phyloP scores from a whole-genome alignment of 2,113 vertebrate species.

The Entomyzon cyanotis region DNA sequence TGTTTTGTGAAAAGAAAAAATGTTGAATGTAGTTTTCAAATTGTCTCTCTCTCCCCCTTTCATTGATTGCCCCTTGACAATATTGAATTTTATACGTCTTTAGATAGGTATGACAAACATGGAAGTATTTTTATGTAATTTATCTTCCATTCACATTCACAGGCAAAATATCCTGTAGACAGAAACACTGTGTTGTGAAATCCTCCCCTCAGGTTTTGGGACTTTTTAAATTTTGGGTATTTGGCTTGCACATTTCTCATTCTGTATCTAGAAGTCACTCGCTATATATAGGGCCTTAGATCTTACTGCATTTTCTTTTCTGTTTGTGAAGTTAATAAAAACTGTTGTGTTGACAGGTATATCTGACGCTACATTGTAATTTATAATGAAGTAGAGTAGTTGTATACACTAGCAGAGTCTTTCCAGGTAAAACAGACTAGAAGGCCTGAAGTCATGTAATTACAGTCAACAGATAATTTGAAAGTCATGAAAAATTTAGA shows the following conservation, averaged over 20 bases:
- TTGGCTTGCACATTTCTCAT: background rate
- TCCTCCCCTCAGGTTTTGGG: background rate
- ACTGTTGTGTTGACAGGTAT: background rate
- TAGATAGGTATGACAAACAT: background rate
- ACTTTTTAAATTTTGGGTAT: background rate
- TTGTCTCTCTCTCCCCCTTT: background rate
- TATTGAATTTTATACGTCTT: background rate
- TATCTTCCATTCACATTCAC: background rate
- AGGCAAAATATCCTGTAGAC: background rate
- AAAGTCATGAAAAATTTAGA: constrained; percentile 23
- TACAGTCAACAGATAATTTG: constrained; percentile 7
- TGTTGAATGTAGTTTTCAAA: background rate
- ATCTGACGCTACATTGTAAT: background rate
- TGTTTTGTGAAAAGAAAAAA: background rate
- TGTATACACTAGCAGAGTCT: background rate
- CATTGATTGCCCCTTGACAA: background rate
- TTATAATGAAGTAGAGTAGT: background rate
- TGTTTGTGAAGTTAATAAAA: background rate
- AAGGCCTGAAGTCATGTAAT: background rate
- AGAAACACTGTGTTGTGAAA: background rate
- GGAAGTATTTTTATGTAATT: background rate
- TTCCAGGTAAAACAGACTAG: background rate
- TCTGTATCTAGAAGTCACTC: background rate
- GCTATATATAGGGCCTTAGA: background rate
- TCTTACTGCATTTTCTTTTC: background rate